These are phyloP conservation scores for Poicephalus gulielmi DNA, from an alignment of 2,113 vertebrate species.

Conservation along the genomic window DNA sequence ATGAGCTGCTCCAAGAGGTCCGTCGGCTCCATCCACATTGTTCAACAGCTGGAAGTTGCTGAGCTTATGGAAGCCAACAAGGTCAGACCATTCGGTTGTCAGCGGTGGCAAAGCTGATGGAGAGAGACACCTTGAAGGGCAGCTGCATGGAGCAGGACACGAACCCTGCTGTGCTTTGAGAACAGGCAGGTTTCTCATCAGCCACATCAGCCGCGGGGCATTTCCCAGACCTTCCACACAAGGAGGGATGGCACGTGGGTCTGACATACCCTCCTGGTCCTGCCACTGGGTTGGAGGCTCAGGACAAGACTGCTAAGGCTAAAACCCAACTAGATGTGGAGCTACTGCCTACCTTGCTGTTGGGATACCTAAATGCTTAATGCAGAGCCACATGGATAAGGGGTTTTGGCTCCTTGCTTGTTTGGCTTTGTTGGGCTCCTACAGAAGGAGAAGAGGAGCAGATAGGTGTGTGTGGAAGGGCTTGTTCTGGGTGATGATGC, in stretches of 20 bases:
- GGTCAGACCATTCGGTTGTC: background rate
- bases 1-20: background rate
- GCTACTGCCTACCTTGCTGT: background rate
- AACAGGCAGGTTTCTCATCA: accelerated
- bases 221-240: background rate
- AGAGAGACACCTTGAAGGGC: background rate
- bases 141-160: background rate
- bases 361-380: background rate
- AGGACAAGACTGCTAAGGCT: background rate
- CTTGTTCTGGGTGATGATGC: background rate
- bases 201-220: background rate
- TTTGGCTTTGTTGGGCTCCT: background rate
- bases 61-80: background rate
- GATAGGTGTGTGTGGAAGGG: background rate
- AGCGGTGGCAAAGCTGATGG: background rate
- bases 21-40: accelerated
- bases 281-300: background rate
- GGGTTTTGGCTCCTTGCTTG: background rate
- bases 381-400: background rate
- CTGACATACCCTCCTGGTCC: background rate
- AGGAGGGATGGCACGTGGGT: accelerated
- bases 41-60: background rate
- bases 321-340: background rate
- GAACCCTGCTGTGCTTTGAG: background rate
- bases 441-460: background rate